phyloP scores from a whole-genome alignment of 2,797 vertebrate species.

The Catostomus latipinnis region DNA sequence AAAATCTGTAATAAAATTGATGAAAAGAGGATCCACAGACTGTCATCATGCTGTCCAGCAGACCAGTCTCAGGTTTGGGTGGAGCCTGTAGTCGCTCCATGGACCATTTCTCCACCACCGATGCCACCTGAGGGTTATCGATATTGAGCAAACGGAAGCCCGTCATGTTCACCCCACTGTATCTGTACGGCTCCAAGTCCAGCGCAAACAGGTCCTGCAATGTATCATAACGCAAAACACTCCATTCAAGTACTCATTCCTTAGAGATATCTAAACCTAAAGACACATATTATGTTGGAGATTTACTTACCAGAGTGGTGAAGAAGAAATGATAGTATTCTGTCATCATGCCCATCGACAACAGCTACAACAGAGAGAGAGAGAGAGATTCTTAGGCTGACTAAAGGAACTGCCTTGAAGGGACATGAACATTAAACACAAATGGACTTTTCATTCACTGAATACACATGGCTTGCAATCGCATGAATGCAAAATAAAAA shows the following conservation, averaged over 20 bases:
- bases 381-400: too few species aligned
- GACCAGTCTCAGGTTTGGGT: constrained; percentile 86
- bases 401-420: too few species aligned
- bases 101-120: constrained; percentile 92
- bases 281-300: too few species aligned
- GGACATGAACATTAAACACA: too few species aligned
- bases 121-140: constrained; percentile 85
- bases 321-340: constrained; percentile 99
- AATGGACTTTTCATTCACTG: too few species aligned
- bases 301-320: constrained; percentile 90
- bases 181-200: constrained; percentile 94
- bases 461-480: too few species aligned
- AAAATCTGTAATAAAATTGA: too few species aligned
- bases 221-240: neutral
- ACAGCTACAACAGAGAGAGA: constrained; percentile 73
- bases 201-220: constrained; percentile 91
- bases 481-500: too few species aligned
- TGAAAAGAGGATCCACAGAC: constrained; percentile 74
- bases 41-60: constrained; percentile 93
- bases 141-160: constrained; percentile 93
- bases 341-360: constrained; percentile 99
- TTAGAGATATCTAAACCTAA: too few species aligned
- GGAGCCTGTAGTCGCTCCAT: constrained; percentile 93
- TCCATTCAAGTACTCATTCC: too few species aligned
- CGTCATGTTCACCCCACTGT: constrained; percentile 97